Conservation (phyloP, 1,140 invertebrate genomes). For the Euglossa dilemma region DNA sequence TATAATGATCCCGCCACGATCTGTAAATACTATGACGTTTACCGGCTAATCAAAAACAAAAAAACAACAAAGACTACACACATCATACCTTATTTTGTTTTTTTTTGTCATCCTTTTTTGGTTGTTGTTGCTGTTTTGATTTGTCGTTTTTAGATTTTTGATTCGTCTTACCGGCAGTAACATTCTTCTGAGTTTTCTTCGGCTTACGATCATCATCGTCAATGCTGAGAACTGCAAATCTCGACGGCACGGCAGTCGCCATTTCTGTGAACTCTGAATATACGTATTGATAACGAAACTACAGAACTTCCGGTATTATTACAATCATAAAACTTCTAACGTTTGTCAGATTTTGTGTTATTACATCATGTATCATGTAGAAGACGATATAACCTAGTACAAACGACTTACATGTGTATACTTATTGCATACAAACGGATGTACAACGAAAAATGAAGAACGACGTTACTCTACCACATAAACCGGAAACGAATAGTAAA, state of each 20-base stretch:
- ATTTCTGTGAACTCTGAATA: constrained; percentile 69
- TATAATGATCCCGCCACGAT: constrained; percentile 62
- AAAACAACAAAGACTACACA: constrained; percentile 50
- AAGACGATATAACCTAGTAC: background rate
- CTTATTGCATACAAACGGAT: constrained; percentile 25
- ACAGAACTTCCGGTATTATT: constrained; percentile 64
- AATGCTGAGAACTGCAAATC: constrained; percentile 82
- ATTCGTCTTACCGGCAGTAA: constrained; percentile 66
- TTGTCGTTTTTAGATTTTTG: constrained; percentile 73
- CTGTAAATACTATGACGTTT: constrained; percentile 31
- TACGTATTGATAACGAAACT: constrained; percentile 37
- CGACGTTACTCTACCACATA: constrained; percentile 51
- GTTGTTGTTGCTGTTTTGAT: constrained; percentile 69
- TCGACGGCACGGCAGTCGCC: constrained; percentile 82
- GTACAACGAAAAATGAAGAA: constrained; percentile 50
- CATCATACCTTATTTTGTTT: constrained; percentile 75
- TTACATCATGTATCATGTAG: background rate
- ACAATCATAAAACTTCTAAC: background rate
- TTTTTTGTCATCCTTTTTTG: constrained; percentile 78
- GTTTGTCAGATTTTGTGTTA: background rate
- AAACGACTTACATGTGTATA: constrained; percentile 19
- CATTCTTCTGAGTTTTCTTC: constrained; percentile 74
- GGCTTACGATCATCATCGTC: constrained; percentile 82
- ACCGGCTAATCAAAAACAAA: constrained; percentile 61
- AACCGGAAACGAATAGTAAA: constrained; percentile 66